Base-by-base conservation (phyloP, 2,888 invertebrate genomes). In the Coecobrya sp. region DNA sequence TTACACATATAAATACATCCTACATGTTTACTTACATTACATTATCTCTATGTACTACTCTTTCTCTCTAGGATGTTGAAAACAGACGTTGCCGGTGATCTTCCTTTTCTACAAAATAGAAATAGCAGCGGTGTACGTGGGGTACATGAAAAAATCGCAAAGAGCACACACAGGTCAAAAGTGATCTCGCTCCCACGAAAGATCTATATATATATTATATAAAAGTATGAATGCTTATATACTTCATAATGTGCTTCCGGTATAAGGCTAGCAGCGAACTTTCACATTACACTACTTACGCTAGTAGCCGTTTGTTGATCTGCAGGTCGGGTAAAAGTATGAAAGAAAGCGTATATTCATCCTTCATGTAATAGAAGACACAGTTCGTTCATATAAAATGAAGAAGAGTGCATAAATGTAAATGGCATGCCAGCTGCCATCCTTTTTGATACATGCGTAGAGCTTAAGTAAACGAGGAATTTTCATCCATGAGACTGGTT, bases 11-110 rank as follows among this genome's bases (percentile, higher is more conserved):
- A 36, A 4, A 36, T 70, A 76, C 68, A 81, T 88, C 55, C 25
- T 79, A 65, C 68, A 68, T 88, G 88, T 88, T 88, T 88, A 88
- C 81, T 88, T 88, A 81, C 81, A 88, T 88, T 87, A 76, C 87
- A 76, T 65, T 65, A 27, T 22, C 42, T 52, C 22, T 45, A 30
- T 45, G 4, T 81, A 8, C 25, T 25, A 16, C 45, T 13, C 22
- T 19, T 73, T 76, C 25, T 49, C 45, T 49, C 27, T 76, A 25
- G 25, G 22, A 52, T 42, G 19, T 42, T 25, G n/a, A 73, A 27
- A 4, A 76, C 76, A 25, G 7, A 25, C 76, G 76, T 49, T 30
- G 68, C 42, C 5, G 59, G 1, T 62, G 59, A 62, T 70, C 0
- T 36, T 16, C 16, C n/a, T 16, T 36, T 70, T 2, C 68, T 70